phyloP scores from a whole-genome alignment of 2,797 vertebrate genomes.

The Schizopygopsis malacanthus region DNA sequence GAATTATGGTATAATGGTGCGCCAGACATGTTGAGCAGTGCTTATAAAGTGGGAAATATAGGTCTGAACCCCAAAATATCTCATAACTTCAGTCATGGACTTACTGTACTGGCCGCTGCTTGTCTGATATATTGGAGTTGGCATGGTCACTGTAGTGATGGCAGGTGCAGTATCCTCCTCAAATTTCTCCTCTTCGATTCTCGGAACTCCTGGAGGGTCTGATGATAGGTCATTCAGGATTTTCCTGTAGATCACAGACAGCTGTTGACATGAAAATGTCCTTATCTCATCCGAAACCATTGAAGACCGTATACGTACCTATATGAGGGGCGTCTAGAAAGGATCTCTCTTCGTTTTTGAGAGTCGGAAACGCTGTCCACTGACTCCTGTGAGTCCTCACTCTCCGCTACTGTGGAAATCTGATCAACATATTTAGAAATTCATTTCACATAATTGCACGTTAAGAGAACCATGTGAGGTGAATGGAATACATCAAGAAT shows the following conservation, averaged over 20 bases:
- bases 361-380: slow-evolving; percentile 99
- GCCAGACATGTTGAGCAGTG: not conserved
- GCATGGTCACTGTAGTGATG: slow-evolving; percentile 97
- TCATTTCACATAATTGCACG: not conserved
- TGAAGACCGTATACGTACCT: slow-evolving; percentile 75
- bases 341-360: slow-evolving; percentile 97
- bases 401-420: slow-evolving; percentile 97
- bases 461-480: not conserved
- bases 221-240: slow-evolving; percentile 98
- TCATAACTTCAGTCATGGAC: not conserved
- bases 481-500: not conserved
- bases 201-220: slow-evolving; percentile 92
- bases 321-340: slow-evolving; percentile 96
- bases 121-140: slow-evolving; percentile 98
- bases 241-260: slow-evolving; percentile 80
- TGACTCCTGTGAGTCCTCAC: slow-evolving; percentile 98
- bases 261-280: slow-evolving; percentile 6
- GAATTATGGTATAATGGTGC: not conserved
- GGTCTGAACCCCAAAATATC: not conserved
- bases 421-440: slow-evolving; percentile 63
- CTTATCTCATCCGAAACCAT: not conserved
- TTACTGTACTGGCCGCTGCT: slow-evolving; percentile 99
- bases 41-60: not conserved
- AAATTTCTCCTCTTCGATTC: slow-evolving; percentile 98
- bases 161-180: slow-evolving; percentile 94